Evolutionary conservation across 2,888 invertebrate species (phyloP), one percentile per base, ranked within the genome.

Genomic region (Ochropacha duplaris): DNA sequence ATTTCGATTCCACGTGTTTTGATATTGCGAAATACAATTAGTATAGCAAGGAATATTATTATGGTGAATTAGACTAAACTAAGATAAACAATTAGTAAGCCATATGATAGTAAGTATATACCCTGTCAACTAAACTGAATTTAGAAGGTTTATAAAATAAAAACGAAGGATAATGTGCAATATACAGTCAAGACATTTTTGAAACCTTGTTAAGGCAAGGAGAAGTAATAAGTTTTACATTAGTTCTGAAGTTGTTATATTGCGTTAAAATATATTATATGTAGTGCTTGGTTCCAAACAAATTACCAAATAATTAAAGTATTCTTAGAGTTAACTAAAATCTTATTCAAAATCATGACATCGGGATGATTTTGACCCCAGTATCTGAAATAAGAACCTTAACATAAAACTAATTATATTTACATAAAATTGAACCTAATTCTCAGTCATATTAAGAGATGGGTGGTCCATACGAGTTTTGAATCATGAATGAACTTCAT

Each of bases 351-450:
- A 72, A 74, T 66, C 69, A 59, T 68, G 69, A 67, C 62, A 68
- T 70, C 67, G 68, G 74, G 72, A 75, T 72, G 72, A 76, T 76
- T 74, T 74, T 69, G 67, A 71, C 75, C 73, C 75, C 74, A 65
- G 69, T 74, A 69, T 70, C 71, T 72, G 70, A 71, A 69, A 77
- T 74, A 70, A 70, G 71, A 75, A 68, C 66, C 72, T 78, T 72
- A 79, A 77, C 79, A 74, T 66, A 76, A 81, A 74, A 73, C 79
- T 74, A 78, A 80, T 74, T 69, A 76, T 87, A 87, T 90, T 86
- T 90, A 90, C 89, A 90, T 12, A 81, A 76, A 83, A 87, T 89
- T 90, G 87, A 90, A 91, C 87, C 90, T 84, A 84, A 90, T 88
- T 90, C 87, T 90, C 90, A 91, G 90, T 90, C 89, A 88, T 86